Evolutionary conservation across 2,113 vertebrate genomes (phyloP), one percentile per base, ranked within the genome.

Genomic region (Mastomys natalensis): DNA sequence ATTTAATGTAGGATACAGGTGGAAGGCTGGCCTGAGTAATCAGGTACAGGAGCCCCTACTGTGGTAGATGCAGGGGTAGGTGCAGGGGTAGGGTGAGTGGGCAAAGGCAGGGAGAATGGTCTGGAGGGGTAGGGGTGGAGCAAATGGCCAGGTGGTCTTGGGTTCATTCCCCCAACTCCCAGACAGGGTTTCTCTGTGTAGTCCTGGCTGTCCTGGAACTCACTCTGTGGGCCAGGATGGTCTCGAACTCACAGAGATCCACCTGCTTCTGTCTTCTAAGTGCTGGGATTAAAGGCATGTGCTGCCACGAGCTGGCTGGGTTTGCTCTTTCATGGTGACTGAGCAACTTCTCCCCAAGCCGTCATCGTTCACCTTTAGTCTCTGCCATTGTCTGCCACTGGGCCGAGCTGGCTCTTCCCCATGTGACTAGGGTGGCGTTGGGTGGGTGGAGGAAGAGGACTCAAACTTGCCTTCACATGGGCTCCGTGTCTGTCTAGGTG

Each of bases 401-500:
- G 6, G 48, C 64, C 34, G 34, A 15, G 7, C 40, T 6, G n/a
- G 9, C 7, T 17, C 17, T 13, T n/a, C 15, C 7, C 24, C 3
- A 5, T 0, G 0, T 0, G 13, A 2, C 15, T 3, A 34, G 45
- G 11, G 40, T 43, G 70, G 51, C 13, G 95, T 17, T 0, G 37
- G 11, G 4, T 5, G 31, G 76, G 34, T 0, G 40, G 74, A 84
- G 37, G 0, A 0, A 29, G 29, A 0, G 17, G 16, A 58, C 8
- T 34, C 31, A 0, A 7, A 21, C 6, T 3, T 13, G 3, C 74
- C 24, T 48, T 98, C 37, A 19, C 4, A 0, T 2, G 43, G 80
- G 0, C 37, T 97, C 82, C 10, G 0, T 77, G 89, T 90, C 95
- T 81, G 12, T 76, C 93, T 81, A 99, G 99, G 98, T 0, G 98